Percentiles rank a stretch among this genome's conserved stretches.
These are phyloP conservation scores for Hirundichthys speculiger DNA, from an alignment of 2,113 vertebrate genomes.

Conservation along the genomic window DNA sequence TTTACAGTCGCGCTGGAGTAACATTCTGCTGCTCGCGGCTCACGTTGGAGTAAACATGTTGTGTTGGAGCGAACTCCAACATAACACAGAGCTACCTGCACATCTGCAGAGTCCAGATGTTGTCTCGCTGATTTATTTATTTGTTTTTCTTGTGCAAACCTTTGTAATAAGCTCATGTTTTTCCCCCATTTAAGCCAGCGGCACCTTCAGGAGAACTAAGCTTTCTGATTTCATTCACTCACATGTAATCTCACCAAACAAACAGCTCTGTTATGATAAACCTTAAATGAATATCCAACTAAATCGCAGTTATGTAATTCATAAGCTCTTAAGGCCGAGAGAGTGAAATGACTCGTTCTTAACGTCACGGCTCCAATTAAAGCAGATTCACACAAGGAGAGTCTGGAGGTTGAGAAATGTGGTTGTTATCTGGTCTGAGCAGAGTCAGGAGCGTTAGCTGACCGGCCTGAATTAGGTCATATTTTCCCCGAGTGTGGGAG, in stretches of 20 bases:
- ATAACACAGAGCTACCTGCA: conserved; percentile 7
- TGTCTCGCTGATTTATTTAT: too few relatives aligned
- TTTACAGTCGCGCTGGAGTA: conserved; percentile 29
- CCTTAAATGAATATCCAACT: too few relatives aligned
- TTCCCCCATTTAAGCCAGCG: neutral
- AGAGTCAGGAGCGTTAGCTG: conserved; percentile 40
- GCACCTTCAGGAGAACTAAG: too few relatives aligned
- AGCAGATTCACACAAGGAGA: conserved; percentile 28
- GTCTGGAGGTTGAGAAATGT: conserved; percentile 33
- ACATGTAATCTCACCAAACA: too few relatives aligned
- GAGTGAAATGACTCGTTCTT: conserved; percentile 8
- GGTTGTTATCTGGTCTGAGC: conserved; percentile 37
- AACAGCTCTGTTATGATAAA: too few relatives aligned
- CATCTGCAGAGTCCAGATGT: conserved; percentile 8
- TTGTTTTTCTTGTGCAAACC: neutral
- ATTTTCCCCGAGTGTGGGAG: conserved; percentile 52
- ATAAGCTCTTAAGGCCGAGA: neutral
- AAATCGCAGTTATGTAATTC: too few relatives aligned
- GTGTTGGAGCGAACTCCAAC: too few relatives aligned
- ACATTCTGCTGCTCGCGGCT: conserved; percentile 29
- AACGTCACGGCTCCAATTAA: neutral
- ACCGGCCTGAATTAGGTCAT: conserved; percentile 43
- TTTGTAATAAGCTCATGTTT: neutral
- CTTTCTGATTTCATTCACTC: too few relatives aligned
- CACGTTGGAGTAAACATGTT: too few relatives aligned